Evolutionary conservation across 2,113 vertebrate species (phyloP).

Genomic region (Felis chaus): DNA sequence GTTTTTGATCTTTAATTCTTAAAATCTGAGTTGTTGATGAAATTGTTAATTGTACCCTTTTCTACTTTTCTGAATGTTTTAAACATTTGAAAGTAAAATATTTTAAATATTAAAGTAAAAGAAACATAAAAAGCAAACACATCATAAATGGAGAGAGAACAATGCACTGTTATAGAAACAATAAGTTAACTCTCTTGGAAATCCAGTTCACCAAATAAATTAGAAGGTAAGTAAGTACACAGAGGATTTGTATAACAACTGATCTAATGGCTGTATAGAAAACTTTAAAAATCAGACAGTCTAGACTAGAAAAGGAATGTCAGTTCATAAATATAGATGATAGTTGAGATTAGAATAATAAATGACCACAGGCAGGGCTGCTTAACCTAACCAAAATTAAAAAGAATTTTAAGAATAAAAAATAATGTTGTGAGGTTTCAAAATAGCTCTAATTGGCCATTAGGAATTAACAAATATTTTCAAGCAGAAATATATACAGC

Average conservation of each 20-base stretch:
- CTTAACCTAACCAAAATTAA: not conserved
- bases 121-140: not conserved
- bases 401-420: not conserved
- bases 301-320: not conserved
- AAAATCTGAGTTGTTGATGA: not conserved
- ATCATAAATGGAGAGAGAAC: not conserved
- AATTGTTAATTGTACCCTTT: not conserved
- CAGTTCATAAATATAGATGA: not conserved
- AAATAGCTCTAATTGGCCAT: not conserved
- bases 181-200: not conserved
- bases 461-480: not conserved
- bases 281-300: not conserved
- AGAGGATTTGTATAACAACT: not conserved
- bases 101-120: not conserved
- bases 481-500: not conserved
- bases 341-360: not conserved
- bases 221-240: not conserved
- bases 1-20: not conserved
- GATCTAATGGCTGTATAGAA: not conserved
- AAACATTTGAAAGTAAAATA: not conserved
- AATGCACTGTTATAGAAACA: not conserved
- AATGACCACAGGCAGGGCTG: not conserved
- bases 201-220: not conserved
- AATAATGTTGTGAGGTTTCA: not conserved
- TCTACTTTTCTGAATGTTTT: not conserved